phyloP scores from a whole-genome alignment of 64 coral and sea anemone species.

The Cladopsammia gracilis region DNA sequence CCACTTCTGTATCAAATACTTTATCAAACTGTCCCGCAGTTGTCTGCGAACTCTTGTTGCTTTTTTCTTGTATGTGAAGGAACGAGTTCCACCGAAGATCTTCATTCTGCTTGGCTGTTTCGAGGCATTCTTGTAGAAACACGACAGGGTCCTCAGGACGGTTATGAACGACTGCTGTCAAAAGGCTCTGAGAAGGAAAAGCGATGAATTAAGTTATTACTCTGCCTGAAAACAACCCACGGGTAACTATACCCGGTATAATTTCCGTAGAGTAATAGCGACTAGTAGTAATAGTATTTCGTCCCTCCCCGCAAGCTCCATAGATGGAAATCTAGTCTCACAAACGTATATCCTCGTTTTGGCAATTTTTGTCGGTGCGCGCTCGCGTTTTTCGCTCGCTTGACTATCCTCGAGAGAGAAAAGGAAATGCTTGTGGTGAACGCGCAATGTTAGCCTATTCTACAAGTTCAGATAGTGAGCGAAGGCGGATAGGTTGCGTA shows the following conservation, averaged over 20 bases:
- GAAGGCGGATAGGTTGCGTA: no score
- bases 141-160: slow-evolving; percentile 80
- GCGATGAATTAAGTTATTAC: not conserved
- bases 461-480: no score
- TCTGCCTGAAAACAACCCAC: not conserved
- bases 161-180: slow-evolving; percentile 84
- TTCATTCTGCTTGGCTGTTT: slow-evolving; percentile 73
- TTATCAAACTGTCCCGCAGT: slow-evolving; percentile 78
- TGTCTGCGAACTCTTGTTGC: slow-evolving; percentile 69
- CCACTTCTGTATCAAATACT: slow-evolving; percentile 86
- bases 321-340: no score
- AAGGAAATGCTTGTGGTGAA: no score
- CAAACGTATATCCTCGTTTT: not conserved
- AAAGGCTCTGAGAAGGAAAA: slow-evolving; percentile 71
- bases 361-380: not conserved
- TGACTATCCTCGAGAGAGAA: no score
- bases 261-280: no score
- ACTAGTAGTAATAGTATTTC: no score
- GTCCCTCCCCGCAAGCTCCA: no score
- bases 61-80: slow-evolving; percentile 48
- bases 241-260: not conserved
- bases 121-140: slow-evolving; percentile 85
- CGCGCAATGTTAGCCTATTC: no score
- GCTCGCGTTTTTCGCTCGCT: not conserved
- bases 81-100: slow-evolving; percentile 86